phyloP scores from a whole-genome alignment of 2,888 invertebrate species.

The Limnephilus marmoratus region DNA sequence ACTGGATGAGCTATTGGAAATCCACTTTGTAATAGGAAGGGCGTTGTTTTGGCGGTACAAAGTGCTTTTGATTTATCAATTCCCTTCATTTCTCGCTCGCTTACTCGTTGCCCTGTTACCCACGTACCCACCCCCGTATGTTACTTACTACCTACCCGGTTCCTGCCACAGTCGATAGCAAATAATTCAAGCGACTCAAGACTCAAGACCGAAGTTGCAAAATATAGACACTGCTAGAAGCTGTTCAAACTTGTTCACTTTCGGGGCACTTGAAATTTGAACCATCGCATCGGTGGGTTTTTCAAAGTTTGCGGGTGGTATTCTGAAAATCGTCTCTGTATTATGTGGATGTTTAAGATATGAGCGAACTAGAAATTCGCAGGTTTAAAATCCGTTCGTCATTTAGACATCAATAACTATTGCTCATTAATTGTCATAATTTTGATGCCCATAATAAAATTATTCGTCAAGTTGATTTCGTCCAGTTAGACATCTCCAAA shows the following conservation, averaged over 20 bases:
- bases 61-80: constrained; percentile 56
- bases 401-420: no score
- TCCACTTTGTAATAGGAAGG: constrained; percentile 35
- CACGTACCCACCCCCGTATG: not conserved
- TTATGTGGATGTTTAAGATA: not conserved
- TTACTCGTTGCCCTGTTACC: not conserved
- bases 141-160: not conserved
- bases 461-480: no score
- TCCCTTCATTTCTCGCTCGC: constrained; percentile 44
- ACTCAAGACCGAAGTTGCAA: not conserved
- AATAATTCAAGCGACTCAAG: not conserved
- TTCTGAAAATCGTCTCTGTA: not conserved
- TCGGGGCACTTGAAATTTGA: not conserved
- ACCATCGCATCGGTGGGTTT: not conserved
- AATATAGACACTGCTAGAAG: constrained; percentile 21
- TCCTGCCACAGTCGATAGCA: not conserved
- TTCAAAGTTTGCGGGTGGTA: not conserved
- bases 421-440: no score
- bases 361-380: no score
- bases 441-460: no score
- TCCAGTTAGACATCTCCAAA: no score
- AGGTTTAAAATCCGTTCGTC: no score
- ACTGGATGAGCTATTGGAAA: constrained; percentile 31
- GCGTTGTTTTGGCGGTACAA: constrained; percentile 27
- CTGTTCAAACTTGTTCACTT: constrained; percentile 36